Base-by-base conservation (phyloP, 1,140 invertebrate species). In the Calephelis nemesis region DNA sequence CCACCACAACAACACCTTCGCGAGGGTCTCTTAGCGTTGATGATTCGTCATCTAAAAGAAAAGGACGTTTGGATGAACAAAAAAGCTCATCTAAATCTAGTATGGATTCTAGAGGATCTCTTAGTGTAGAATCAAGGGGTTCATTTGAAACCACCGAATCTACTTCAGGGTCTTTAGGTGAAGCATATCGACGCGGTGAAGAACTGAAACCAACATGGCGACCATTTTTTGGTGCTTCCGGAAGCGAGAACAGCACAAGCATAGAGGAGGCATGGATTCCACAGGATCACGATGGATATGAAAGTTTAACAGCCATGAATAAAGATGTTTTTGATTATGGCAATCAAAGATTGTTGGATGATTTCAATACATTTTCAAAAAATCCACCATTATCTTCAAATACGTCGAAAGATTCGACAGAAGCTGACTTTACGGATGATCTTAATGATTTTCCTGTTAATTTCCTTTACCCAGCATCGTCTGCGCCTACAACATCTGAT, bases 211-310 rank as follows among this genome's bases (percentile, higher is more conserved):
- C 95, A n/a, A 96, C 96, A 3, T 96, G 95, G 95, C 94, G 94
- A 75, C 95, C 95, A 1, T 97, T 97, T 79, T 95, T 96, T n/a
- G 93, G 96, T 7, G 96, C 95, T 74, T 96, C 95, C 0, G 95
- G 95, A 12, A 96, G 94, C 79, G 92, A 93, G 83, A 93, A 93
- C 52, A 94, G 94, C 64, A 96, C 96, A 3, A 97, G 96, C 84
- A 93, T 96, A 47, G 96, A 97, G 84, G 96, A 97, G 81, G 95
- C 94, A 9, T 95, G 95, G 93, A 94, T 95, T 69, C 95, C 96
- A 19, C 94, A 95, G 64, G 96, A 97, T 84, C 95, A 95, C 47
- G 95, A 95, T 69, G 92, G 92, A 15, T 94, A 94, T 74, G 94
- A 94, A 77, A 93, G 92, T 63, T 85, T 92, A 15, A 60, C 54